Conservation (phyloP, 2,113 vertebrate genomes). For the Phylloscopus whistleri region DNA sequence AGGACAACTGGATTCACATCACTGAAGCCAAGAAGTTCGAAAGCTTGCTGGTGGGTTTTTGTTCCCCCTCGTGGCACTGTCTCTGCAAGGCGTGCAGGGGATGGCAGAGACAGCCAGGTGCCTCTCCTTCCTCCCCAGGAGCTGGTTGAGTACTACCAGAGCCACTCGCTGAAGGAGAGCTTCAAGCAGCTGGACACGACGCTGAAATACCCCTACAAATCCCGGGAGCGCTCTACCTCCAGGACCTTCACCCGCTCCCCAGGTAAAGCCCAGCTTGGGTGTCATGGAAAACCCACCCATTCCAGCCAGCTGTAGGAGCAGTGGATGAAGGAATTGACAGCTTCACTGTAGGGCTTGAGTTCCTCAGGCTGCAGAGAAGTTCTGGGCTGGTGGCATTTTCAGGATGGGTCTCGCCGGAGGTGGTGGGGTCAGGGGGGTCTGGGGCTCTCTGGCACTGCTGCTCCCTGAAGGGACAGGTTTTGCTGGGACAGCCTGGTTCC, state of each 20-base stretch:
- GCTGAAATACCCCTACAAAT: conserved; percentile 90
- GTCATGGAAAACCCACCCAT: not conserved
- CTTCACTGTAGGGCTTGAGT: not conserved
- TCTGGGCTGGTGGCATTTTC: not conserved
- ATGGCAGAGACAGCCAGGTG: not conserved
- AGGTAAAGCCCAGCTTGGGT: conserved; percentile 73
- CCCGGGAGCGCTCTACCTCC: conserved; percentile 81
- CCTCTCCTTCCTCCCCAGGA: conserved; percentile 75
- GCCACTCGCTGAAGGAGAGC: conserved; percentile 95
- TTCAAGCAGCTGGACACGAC: conserved; percentile 97
- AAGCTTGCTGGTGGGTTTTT: conserved; percentile 86
- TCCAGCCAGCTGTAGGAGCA: not conserved
- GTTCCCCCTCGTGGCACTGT: accelerated
- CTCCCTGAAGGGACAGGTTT: not conserved
- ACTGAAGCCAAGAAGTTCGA: conserved; percentile 98
- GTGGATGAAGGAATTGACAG: not conserved
- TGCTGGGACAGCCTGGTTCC: not conserved
- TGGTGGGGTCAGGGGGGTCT: accelerated
- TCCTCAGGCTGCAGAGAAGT: accelerated
- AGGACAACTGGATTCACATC: conserved; percentile 97
- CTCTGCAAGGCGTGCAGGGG: not conserved
- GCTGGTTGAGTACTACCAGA: conserved; percentile 96
- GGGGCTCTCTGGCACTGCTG: not conserved
- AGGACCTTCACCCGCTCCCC: conserved; percentile 85
- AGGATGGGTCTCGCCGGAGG: accelerated